Evolutionary conservation across 2,113 vertebrate species (phyloP), one percentile per base, ranked within the genome.

Genomic region (Paramisgurnus dabryanus): DNA sequence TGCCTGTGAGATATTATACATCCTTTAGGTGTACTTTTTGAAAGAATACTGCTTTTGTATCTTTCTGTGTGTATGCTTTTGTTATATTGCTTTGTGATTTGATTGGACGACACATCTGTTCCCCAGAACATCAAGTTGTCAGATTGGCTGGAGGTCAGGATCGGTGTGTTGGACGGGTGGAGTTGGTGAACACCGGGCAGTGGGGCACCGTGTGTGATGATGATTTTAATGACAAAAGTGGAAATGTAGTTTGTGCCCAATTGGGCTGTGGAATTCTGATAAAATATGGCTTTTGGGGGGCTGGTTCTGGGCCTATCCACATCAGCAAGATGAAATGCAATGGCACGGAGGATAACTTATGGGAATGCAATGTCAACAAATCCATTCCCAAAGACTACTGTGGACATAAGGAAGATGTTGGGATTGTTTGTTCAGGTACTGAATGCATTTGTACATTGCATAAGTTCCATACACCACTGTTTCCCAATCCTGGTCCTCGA

Each of bases 141-240:
- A 82, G 49, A 60, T 76, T 89, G 85, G 74, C 6, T 22, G 84
- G 47, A 41, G 78, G 85, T 50, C 40, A 0, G 0, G 49, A 85
- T 53, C 65, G 4, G 27, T 89, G 88, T 76, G 83, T 78, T 4
- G 88, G 88, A n/a, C 86, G 87, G 13, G 87, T 89, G 64, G 86
- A 88, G 81, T 39, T 89, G 72, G 49, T 55, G 50, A 2, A 73
- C 5, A 5, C 39, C n/a, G 72, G 49, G 4, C 10, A 55, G 0
- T 89, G 88, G 88, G 87, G 88, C 6, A 80, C 86, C 9, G 85
- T 88, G 60, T 89, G 88, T 67, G 70, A 87, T 68, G 88, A 88
- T 18, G 17, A 69, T 6, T 89, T 86, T 85, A 55, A 86, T 65
- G 2, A 67, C 3, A 61, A 7, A 13, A 82, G 73, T 61, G 86